phyloP scores from a whole-genome alignment of 2,797 vertebrate genomes.

The Artibeus jamaicensis region DNA sequence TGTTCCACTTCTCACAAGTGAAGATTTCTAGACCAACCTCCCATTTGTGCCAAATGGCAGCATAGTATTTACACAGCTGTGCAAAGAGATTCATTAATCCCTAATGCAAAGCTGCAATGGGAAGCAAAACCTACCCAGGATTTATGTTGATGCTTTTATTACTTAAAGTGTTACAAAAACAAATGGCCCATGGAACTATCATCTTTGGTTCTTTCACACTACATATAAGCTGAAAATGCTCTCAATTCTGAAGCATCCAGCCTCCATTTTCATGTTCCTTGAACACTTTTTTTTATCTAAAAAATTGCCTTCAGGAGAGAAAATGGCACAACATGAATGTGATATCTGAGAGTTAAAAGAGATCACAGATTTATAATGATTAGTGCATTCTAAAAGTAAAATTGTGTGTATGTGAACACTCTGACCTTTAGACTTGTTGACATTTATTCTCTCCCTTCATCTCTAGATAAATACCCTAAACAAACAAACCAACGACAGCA shows the following conservation, averaged over 20 bases:
- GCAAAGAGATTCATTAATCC: slow-evolving; percentile 3
- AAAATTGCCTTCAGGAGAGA: slow-evolving; percentile 38
- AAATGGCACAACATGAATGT: slow-evolving; percentile 38
- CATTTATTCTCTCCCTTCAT: slow-evolving; percentile 33
- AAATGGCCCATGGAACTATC: neutral
- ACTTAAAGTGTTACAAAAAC: slow-evolving; percentile 25
- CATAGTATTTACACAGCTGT: slow-evolving; percentile 8
- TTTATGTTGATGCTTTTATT: slow-evolving; percentile 31
- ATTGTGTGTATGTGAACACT: neutral
- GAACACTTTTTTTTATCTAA: neutral
- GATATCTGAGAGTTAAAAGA: slow-evolving; percentile 21
- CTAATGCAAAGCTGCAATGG: neutral
- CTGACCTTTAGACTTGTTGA: slow-evolving; percentile 36
- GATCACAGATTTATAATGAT: neutral
- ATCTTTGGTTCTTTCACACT: neutral
- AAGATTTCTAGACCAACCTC: neutral
- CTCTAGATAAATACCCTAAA: neutral
- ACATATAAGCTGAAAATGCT: neutral
- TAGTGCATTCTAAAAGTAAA: neutral
- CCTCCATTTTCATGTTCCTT: neutral
- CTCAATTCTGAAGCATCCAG: neutral
- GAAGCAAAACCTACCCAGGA: slow-evolving; percentile 18
- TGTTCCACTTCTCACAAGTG: neutral
- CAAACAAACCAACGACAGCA: neutral
- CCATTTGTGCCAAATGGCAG: slow-evolving; percentile 35